These are phyloP conservation scores for Lepisosteus oculatus DNA, from an alignment of 2,113 vertebrate genomes.

Conservation along the genomic window DNA sequence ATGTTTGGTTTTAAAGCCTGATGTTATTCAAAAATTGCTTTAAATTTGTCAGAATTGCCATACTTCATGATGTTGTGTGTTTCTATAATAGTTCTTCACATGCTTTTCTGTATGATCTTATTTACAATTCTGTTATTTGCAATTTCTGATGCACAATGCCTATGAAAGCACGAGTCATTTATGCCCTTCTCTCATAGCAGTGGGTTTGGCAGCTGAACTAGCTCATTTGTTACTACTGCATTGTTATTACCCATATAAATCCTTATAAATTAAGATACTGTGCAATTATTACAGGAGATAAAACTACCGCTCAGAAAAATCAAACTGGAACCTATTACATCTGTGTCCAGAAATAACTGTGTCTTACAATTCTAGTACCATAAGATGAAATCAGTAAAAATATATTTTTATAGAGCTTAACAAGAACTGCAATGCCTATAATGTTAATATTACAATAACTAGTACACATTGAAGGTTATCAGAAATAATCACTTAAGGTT, in stretches of 20 bases:
- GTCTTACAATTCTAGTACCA: neutral
- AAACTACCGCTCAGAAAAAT: conserved; percentile 31
- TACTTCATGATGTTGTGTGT: conserved; percentile 5
- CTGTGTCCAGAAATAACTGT: neutral
- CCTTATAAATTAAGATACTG: conserved; percentile 43
- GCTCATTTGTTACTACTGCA: conserved; percentile 50
- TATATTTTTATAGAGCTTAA: no score
- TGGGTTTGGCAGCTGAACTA: conserved; percentile 45
- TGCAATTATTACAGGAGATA: conserved; percentile 46
- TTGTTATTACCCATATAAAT: conserved; percentile 35
- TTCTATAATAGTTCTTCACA: conserved; percentile 20
- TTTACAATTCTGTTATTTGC: conserved; percentile 40
- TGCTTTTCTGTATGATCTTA: conserved; percentile 26
- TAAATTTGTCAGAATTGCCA: neutral
- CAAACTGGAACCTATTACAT: conserved; percentile 33
- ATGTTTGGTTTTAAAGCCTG: no score
- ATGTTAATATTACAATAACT: no score
- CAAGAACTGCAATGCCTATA: no score
- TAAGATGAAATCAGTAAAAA: no score
- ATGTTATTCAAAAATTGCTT: neutral
- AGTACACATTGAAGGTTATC: no score
- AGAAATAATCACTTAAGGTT: no score
- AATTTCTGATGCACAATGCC: conserved; percentile 39
- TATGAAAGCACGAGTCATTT: conserved; percentile 37
- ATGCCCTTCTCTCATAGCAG: conserved; percentile 35